Evolutionary conservation across 2,888 invertebrate species (phyloP).

Genomic region (Pharmacophagus antenor): DNA sequence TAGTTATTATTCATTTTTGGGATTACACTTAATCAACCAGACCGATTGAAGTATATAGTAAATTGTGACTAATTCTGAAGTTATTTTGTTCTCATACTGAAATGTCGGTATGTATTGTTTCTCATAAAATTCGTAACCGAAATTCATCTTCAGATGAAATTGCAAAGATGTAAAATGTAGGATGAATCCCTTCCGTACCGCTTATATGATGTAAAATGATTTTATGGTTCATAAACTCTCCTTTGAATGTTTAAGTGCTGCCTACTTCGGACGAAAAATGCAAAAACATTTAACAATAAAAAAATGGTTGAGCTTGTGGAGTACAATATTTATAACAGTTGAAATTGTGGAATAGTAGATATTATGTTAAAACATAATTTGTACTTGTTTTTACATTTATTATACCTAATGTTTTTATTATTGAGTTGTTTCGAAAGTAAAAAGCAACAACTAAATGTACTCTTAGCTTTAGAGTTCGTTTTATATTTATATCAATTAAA

Average conservation of each 20-base stretch:
- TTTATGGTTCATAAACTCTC: constrained; percentile 67
- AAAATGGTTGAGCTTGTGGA: background rate
- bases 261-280: constrained; percentile 8
- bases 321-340: constrained; percentile 1
- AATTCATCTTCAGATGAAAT: constrained; percentile 54
- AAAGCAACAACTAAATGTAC: too few relatives aligned
- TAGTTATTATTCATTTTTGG: too few relatives aligned
- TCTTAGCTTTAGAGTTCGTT: too few relatives aligned
- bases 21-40: too few relatives aligned
- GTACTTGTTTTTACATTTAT: too few relatives aligned
- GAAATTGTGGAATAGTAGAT: background rate
- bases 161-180: constrained; percentile 62
- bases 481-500: too few relatives aligned
- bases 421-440: too few relatives aligned
- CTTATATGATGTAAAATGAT: constrained; percentile 59
- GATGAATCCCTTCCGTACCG: constrained; percentile 50
- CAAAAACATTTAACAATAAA: constrained; percentile 5
- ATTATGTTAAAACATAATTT: too few relatives aligned
- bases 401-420: too few relatives aligned
- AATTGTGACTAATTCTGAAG: background rate
- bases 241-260: constrained; percentile 48
- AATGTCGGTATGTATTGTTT: constrained; percentile 2
- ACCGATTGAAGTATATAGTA: too few relatives aligned
- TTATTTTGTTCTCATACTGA: background rate
- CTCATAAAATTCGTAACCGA: constrained; percentile 51